phyloP scores from a whole-genome alignment of 2,113 vertebrate genomes.

The Melanerpes aurifrons region DNA sequence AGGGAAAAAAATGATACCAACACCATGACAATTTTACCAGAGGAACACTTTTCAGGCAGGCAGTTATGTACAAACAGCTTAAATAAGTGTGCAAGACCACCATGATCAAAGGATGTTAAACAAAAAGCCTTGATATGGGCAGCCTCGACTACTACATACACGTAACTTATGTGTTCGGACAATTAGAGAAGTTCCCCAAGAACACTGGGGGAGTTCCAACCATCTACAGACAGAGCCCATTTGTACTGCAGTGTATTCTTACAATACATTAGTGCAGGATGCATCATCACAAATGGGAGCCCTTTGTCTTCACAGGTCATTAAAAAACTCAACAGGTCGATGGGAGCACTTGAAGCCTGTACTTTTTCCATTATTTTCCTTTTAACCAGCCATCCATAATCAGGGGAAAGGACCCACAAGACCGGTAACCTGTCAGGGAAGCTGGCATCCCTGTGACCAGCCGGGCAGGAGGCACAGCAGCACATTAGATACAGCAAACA shows the following conservation, averaged over 20 bases:
- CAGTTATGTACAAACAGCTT: not conserved
- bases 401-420: not conserved
- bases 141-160: not conserved
- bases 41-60: not conserved
- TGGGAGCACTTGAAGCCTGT: not conserved
- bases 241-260: not conserved
- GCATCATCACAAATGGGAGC: not conserved
- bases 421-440: not conserved
- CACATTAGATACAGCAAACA: conserved; percentile 64
- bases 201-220: not conserved
- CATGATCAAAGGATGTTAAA: not conserved
- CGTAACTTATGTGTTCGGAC: not conserved
- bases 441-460: not conserved
- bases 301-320: not conserved
- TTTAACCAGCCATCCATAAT: rapidly evolving
- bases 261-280: not conserved
- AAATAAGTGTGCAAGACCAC: not conserved
- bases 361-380: not conserved
- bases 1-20: not conserved
- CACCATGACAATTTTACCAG: not conserved
- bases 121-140: not conserved
- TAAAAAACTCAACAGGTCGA: not conserved
- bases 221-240: not conserved
- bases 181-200: not conserved
- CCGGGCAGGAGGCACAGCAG: not conserved